phyloP scores from a whole-genome alignment of 1,140 invertebrate genomes.

The Amyelois transitella region DNA sequence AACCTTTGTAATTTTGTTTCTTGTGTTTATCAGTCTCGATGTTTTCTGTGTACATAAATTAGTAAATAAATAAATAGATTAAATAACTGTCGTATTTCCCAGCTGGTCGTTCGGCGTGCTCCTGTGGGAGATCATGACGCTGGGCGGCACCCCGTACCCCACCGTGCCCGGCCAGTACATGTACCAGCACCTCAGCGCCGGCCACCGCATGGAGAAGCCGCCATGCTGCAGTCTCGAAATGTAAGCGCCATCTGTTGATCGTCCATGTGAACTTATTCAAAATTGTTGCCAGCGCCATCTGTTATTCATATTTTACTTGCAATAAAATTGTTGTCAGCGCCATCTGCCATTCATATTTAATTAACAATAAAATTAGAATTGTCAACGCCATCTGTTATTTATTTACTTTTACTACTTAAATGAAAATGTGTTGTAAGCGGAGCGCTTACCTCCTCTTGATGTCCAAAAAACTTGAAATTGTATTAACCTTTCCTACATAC shows the following conservation, averaged over 20 bases:
- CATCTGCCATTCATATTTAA: background rate
- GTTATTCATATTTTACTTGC: too few species aligned
- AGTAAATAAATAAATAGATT: too few species aligned
- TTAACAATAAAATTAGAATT: too few species aligned
- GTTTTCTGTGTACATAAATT: too few species aligned
- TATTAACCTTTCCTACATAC: too few species aligned
- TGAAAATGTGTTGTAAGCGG: too few species aligned
- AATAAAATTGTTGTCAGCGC: background rate
- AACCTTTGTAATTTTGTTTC: too few species aligned
- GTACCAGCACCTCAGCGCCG: constrained; percentile 86
- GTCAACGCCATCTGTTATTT: too few species aligned
- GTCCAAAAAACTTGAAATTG: too few species aligned
- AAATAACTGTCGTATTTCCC: constrained; percentile 7
- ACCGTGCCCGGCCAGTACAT: constrained; percentile 80
- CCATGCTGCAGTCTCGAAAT: constrained; percentile 93
- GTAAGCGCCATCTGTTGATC: constrained; percentile 71
- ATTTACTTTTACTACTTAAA: too few species aligned
- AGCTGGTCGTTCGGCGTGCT: constrained; percentile 96
- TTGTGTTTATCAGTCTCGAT: too few species aligned
- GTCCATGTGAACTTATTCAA: background rate
- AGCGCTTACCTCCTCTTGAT: too few species aligned
- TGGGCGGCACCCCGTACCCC: constrained; percentile 93
- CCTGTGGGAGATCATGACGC: constrained; percentile 96
- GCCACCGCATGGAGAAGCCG: constrained; percentile 96
- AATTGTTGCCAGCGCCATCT: background rate